Conservation (phyloP, 2,888 invertebrate species). For the Zaprionus lineosus region DNA sequence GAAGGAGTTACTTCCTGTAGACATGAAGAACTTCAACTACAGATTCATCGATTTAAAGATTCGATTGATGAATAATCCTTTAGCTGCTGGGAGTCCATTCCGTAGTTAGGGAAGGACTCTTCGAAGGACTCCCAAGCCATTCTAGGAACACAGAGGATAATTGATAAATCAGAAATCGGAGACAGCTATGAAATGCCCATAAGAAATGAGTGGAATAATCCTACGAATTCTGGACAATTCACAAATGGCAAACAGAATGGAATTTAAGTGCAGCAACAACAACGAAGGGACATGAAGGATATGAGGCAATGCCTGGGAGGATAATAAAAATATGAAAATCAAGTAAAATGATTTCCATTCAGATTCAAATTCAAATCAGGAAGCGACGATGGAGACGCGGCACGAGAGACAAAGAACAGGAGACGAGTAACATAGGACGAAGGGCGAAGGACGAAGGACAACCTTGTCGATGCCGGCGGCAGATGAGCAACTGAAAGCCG, state of each 20-base stretch:
- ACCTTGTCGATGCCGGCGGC: neutral
- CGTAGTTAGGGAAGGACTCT: too few species aligned
- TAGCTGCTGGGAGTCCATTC: too few species aligned
- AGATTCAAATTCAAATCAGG: slow-evolving; percentile 72
- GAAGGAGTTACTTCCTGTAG: too few species aligned
- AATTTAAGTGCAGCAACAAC: neutral
- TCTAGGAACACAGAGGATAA: too few species aligned
- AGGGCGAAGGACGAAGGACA: too few species aligned
- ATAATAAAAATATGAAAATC: slow-evolving; percentile 71
- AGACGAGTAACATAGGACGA: too few species aligned
- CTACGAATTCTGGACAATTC: neutral
- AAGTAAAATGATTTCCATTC: slow-evolving; percentile 76
- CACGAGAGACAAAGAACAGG: slow-evolving; percentile 1
- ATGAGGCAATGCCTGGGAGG: slow-evolving; percentile 43
- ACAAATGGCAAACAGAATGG: neutral
- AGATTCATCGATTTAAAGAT: too few species aligned
- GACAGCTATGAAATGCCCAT: neutral
- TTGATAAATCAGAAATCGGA: neutral
- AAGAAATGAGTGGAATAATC: neutral
- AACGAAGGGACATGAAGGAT: slow-evolving; percentile 17
- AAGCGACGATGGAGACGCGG: slow-evolving; percentile 31
- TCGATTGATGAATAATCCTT: too few species aligned
- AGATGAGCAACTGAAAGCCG: slow-evolving; percentile 59
- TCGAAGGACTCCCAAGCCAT: too few species aligned
- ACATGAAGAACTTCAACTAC: too few species aligned